phyloP scores from a whole-genome alignment of 2,888 invertebrate genomes.

The Phlogophora meticulosa region DNA sequence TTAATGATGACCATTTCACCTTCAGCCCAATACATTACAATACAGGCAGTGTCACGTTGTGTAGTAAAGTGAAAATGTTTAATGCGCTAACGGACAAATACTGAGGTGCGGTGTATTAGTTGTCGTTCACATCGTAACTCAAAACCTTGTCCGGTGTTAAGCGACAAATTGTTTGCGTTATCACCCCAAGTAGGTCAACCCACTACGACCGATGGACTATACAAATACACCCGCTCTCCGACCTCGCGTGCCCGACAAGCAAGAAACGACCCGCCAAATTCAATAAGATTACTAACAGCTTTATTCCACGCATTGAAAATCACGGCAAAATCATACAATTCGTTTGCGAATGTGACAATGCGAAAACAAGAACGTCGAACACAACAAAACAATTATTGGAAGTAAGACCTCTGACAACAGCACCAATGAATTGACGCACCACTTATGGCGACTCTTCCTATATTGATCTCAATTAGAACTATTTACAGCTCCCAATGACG shows the following conservation, averaged over 20 bases:
- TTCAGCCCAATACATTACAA: slow-evolving; percentile 11
- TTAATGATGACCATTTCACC: slow-evolving; percentile 10
- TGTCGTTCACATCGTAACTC: slow-evolving; percentile 33
- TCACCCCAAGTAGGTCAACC: slow-evolving; percentile 68
- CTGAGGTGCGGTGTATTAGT: slow-evolving; percentile 27
- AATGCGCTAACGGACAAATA: slow-evolving; percentile 11
- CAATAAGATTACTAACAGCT: slow-evolving; percentile 67
- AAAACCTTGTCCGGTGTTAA: slow-evolving; percentile 57
- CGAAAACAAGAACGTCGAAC: slow-evolving; percentile 46
- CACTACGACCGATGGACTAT: slow-evolving; percentile 68
- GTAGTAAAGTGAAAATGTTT: neutral
- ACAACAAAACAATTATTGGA: slow-evolving; percentile 70
- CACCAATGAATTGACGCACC: slow-evolving; percentile 74
- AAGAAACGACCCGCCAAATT: slow-evolving; percentile 66
- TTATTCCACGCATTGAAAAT: slow-evolving; percentile 64
- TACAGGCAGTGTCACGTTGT: neutral
- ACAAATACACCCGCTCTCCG: slow-evolving; percentile 65
- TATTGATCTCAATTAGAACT: slow-evolving; percentile 77
- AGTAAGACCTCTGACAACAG: slow-evolving; percentile 57
- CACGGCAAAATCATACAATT: slow-evolving; percentile 33
- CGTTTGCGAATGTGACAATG: slow-evolving; percentile 57
- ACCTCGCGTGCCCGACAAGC: slow-evolving; percentile 74
- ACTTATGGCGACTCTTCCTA: slow-evolving; percentile 70
- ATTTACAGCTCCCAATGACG: slow-evolving; percentile 60
- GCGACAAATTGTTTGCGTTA: slow-evolving; percentile 55